Evolutionary conservation across 2,113 vertebrate species (phyloP).

Genomic region (Lophotis ruficrista): DNA sequence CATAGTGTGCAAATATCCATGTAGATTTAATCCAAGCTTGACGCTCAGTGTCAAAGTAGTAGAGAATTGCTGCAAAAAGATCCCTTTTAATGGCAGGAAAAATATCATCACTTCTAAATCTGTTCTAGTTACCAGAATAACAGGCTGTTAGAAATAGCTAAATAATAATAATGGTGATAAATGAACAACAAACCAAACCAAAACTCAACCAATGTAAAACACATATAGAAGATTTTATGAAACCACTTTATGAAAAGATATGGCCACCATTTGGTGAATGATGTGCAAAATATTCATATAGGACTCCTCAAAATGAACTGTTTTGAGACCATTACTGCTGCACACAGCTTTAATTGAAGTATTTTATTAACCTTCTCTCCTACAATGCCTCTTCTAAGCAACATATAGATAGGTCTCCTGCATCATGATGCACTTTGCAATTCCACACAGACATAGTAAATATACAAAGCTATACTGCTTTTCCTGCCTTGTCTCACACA

Average conservation of each 20-base stretch:
- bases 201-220: not conserved
- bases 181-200: not conserved
- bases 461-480: not conserved
- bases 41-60: not conserved
- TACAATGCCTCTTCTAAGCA: not conserved
- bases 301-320: not conserved
- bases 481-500: not conserved
- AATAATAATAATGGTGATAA: not conserved
- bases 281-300: not conserved
- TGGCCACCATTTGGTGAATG: not conserved
- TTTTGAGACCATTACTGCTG: not conserved
- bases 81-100: conserved; percentile 1
- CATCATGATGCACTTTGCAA: not conserved
- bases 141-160: not conserved
- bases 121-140: not conserved
- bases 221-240: not conserved
- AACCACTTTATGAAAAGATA: conserved; percentile 2
- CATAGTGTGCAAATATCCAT: not conserved
- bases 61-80: not conserved
- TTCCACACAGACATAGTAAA: not conserved
- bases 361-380: not conserved
- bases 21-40: not conserved
- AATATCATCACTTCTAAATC: not conserved
- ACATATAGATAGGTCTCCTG: not conserved
- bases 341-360: not conserved